Conservation (phyloP, 2,113 vertebrate genomes). For the Hypomesus transpacificus region DNA sequence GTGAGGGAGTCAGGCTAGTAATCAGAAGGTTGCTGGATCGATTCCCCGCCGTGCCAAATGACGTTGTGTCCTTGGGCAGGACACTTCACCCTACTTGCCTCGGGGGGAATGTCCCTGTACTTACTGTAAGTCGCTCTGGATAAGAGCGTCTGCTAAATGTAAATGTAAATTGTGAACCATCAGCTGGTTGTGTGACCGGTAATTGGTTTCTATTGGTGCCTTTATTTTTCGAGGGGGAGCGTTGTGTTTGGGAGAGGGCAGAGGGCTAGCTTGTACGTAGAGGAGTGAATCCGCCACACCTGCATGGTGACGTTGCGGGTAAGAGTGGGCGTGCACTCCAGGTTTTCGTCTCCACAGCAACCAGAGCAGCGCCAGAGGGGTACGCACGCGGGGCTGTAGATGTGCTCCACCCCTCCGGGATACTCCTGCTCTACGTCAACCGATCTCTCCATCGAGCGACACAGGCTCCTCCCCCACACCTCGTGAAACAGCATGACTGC, state of each 20-base stretch:
- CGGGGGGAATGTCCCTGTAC: too few relatives aligned
- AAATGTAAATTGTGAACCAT: not conserved
- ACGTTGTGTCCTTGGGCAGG: too few relatives aligned
- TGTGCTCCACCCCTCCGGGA: conserved; percentile 72
- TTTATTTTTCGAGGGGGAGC: not conserved
- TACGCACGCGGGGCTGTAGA: conserved; percentile 80
- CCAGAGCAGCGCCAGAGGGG: conserved; percentile 78
- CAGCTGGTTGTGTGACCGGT: not conserved
- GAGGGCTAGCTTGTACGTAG: too few relatives aligned
- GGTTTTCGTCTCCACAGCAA: conserved; percentile 78
- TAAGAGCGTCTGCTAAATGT: too few relatives aligned
- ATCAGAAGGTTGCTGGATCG: too few relatives aligned
- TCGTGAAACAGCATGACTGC: conserved; percentile 78
- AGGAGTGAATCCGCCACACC: conserved; percentile 51
- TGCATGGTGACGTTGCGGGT: conserved; percentile 77
- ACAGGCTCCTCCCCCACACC: conserved; percentile 82
- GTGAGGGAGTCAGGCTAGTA: too few relatives aligned
- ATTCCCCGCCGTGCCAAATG: too few relatives aligned
- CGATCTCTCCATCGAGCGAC: conserved; percentile 72
- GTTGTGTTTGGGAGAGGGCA: not conserved
- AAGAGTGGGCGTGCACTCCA: conserved; percentile 68
- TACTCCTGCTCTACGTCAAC: conserved; percentile 75
- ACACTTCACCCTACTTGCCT: too few relatives aligned
- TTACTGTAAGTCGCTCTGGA: too few relatives aligned
- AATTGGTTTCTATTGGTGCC: not conserved